Evolutionary conservation across 2,797 vertebrate species (phyloP), one percentile per base, ranked within the genome.

Genomic region (Botia kubotai): DNA sequence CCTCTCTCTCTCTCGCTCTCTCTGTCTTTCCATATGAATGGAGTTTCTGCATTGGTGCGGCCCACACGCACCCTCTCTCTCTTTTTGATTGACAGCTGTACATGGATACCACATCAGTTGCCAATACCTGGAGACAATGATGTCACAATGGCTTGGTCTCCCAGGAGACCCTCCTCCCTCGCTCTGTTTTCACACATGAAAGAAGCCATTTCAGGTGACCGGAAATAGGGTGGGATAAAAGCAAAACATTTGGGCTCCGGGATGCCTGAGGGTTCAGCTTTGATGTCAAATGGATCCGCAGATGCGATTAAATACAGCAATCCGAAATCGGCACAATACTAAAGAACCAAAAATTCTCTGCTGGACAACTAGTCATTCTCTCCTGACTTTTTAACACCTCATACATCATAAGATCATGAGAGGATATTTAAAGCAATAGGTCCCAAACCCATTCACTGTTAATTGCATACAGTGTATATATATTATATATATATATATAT

Each of bases 151-250:
- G 13, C 62, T 16, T 85, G 86, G 86, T 93, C 93, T 94, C 94
- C 87, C 53, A 90, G 91, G 94, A 94, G 86, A 86, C 73, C 39
- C 82, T 87, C 81, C 81, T 89, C 80, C 87, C 86, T 52, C 91
- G 88, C 89, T 88, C 89, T 88, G 82, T 88, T 89, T 92, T 91
- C 92, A 94, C 91, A 93, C 93, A 93, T 93, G 93, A 94, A 94
- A 94, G 92, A 93, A 93, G 93, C 92, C 85, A 93, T 94, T 94
- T 92, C 92, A 93, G 93, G 92, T 94, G 93, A 93, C 91, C 93
- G 91, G 80, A 82, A 91, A 94, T 90, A 89, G 88, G 91, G 89
- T 90, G 87, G 93, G 93, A 94, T 92, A 94, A 87, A 81, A 94
- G 93, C 91, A 91, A 93, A 93, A 92, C 93, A 91, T 91, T 90